Base-by-base conservation (phyloP, 2,113 vertebrate species). In the Oryctolagus cuniculus region DNA sequence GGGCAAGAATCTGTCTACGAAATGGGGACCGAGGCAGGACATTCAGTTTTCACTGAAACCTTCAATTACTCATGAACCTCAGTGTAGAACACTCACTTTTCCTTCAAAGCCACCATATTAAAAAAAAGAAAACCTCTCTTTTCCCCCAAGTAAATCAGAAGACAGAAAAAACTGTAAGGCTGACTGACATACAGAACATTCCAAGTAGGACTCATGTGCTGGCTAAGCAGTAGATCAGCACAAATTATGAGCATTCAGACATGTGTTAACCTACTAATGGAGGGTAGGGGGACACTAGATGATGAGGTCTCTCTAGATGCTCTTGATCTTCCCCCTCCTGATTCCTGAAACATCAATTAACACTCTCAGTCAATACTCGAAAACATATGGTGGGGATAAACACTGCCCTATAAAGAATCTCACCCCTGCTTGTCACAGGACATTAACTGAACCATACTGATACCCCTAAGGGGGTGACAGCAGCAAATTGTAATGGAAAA, bases 191-290 rank as follows among this genome's bases (percentile, higher is more conserved):
- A 67, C 3, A 94, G 95, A 69, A 82, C 88, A 93, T 96, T 96
- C 36, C 83, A 96, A 96, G 90, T 73, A 61, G 95, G 82, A 95
- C 66, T 34, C 80, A 74, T 94, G 96, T 97, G 97, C 97, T 97
- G 97, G 95, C 95, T 97, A 96, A 97, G 96, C 97, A 97, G 96
- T 97, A 96, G 93, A 94, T 97, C 97, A 95, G 97, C 97, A 97
- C 97, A 97, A 97, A 97, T 97, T 87, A 96, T 83, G 88, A 95
- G 53, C 85, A 87, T 92, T 97, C 95, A 93, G 95, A 95, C 93
- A 95, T 21, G 73, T 89, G 97, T 86, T 96, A 79, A 97, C 90
- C 90, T 94, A 79, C 95, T 97, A 97, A 97, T 97, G 90, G 97
- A 97, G 93, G 85, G 86, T 64, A 92, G 92, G 75, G 91, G 88